Percentiles rank a stretch among this genome's conserved stretches.
phyloP scores from a whole-genome alignment of 2,797 vertebrate genomes.

The Enteromius afrohamiltoni region DNA sequence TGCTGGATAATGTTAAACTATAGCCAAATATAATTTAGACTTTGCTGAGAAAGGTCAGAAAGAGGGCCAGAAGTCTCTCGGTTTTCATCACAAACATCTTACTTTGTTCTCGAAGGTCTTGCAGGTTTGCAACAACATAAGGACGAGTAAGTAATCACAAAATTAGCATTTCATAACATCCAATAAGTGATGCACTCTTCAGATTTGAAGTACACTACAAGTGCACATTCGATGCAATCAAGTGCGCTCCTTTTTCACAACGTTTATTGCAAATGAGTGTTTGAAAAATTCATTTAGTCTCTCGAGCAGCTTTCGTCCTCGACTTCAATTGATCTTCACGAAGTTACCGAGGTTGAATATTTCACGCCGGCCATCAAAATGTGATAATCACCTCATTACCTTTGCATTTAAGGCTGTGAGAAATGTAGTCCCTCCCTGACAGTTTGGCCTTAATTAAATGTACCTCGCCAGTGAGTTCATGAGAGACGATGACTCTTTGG shows the following conservation, averaged over 20 bases:
- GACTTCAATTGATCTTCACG: not conserved
- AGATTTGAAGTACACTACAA: not conserved
- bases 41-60: no score
- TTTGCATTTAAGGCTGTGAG: conserved; percentile 55
- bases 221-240: not conserved
- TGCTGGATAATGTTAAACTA: not conserved
- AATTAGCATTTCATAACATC: no score
- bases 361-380: conserved; percentile 34
- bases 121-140: not conserved
- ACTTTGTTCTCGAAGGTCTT: no score
- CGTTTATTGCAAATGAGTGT: not conserved
- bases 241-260: not conserved
- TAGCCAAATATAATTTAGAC: not conserved
- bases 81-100: no score
- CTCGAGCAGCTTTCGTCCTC: not conserved
- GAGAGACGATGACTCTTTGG: conserved; percentile 51
- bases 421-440: conserved; percentile 56
- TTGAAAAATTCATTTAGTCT: not conserved
- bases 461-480: conserved; percentile 39
- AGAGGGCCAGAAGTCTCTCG: no score
- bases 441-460: conserved; percentile 61
- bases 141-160: not conserved
- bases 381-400: conserved; percentile 55
- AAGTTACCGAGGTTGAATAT: conserved; percentile 38
- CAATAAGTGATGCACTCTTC: not conserved